Evolutionary conservation across 1,140 invertebrate genomes (phyloP), one percentile per base, ranked within the genome.

Genomic region (Micrasema minimum): DNA sequence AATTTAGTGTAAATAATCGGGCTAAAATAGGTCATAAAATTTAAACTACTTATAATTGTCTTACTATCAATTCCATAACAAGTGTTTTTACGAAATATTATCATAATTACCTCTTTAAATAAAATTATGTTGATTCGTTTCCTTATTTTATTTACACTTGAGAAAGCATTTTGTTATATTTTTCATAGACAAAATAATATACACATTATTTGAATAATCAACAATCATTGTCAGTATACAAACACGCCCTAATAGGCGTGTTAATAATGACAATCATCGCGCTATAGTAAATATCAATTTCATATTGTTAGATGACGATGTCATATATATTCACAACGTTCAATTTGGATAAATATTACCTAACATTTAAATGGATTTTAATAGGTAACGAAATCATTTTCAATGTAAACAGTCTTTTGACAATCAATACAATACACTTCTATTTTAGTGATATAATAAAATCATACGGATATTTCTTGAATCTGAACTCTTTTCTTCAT

Each of bases 401-500:
- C 50, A 53, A 53, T 53, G 20, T 31, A 59, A 59, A 55, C 55
- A 59, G 55, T 59, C 55, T 59, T 59, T 53, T 53, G 3, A 20
- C 37, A 59, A 59, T 59, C 55, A 59, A 59, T 41, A 12, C 35
- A 12, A 41, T 41, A 59, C 35, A 59, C 35, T 59, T 59, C 55
- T 59, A 59, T 10, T 5, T 38, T 59, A 38, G 18, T 59, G 37
- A 41, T 59, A 59, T 59, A 59, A 59, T 59, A 12, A 41, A 59
- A 59, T 90, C 88, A 94, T 81, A 93, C 92, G 46, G 92, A 93
- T 84, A 94, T 94, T 80, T 94, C 92, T 81, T 93, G 92, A 81
- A 94, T 94, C 82, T 94, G 92, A 72, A 94, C 92, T 76, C 92
- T 88, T 82, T 94, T 94, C 81, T 94, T 94, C 82, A 91, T 89